Evolutionary conservation across 2,888 invertebrate genomes (phyloP).

Genomic region (Agelastica alni): DNA sequence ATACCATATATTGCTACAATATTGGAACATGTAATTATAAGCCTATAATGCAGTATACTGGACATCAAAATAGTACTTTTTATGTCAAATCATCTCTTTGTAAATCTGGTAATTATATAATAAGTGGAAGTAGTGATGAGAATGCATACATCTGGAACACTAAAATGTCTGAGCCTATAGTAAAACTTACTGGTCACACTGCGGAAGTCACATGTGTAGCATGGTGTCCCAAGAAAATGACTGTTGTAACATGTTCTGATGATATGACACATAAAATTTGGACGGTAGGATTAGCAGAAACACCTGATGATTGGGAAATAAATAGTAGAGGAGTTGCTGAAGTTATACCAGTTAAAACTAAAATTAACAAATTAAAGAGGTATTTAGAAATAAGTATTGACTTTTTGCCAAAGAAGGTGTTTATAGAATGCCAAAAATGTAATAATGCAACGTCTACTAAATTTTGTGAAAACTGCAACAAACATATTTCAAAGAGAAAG

Average conservation of each 20-base stretch:
- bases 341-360: conserved; percentile 37
- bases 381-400: background rate
- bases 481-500: conserved; percentile 37
- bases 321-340: conserved; percentile 43
- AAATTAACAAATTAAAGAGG: background rate
- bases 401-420: conserved; percentile 38
- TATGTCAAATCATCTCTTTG: conserved; percentile 84
- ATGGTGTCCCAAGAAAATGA: conserved; percentile 69
- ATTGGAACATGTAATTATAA: conserved; percentile 68
- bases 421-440: conserved; percentile 36
- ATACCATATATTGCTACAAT: conserved; percentile 84
- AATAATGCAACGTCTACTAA: conserved; percentile 19
- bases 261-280: conserved; percentile 80
- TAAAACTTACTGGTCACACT: conserved; percentile 73
- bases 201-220: conserved; percentile 88
- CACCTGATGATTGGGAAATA: conserved; percentile 49
- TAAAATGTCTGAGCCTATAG: conserved; percentile 66
- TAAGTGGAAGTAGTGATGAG: conserved; percentile 88
- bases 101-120: conserved; percentile 77
- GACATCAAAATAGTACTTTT: conserved; percentile 80
- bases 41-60: conserved; percentile 69
- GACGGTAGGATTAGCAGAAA: conserved; percentile 65
- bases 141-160: conserved; percentile 86
- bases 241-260: conserved; percentile 81
- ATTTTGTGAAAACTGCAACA: conserved; percentile 45